Conservation (phyloP, 1,140 invertebrate species). For the Cydia splendana region DNA sequence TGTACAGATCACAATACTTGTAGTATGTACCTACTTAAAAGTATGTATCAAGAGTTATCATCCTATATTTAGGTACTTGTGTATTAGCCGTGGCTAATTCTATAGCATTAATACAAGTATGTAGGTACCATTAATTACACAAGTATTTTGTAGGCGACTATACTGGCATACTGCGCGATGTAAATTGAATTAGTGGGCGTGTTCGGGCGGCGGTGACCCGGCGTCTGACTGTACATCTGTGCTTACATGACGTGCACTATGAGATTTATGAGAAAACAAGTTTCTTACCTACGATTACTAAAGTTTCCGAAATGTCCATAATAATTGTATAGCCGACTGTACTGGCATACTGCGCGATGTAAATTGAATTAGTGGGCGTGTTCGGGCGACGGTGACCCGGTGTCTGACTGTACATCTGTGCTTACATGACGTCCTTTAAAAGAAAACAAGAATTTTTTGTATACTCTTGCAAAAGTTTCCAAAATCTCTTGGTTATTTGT, state of each 20-base stretch:
- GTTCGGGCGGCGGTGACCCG: slow-evolving; percentile 48
- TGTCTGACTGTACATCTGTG: slow-evolving; percentile 40
- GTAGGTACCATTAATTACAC: no score
- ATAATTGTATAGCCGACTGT: slow-evolving; percentile 40
- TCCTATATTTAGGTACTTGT: no score
- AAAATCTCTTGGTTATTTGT: no score
- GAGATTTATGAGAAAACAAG: not conserved
- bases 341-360: slow-evolving; percentile 53
- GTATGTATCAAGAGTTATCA: no score
- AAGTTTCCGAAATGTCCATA: no score
- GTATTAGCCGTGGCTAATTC: no score
- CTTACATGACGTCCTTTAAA: not conserved
- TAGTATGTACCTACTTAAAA: no score
- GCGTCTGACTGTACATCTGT: slow-evolving; percentile 41
- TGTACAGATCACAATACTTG: no score
- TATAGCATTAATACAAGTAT: no score
- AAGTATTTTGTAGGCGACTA: slow-evolving; percentile 36
- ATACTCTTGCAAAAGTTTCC: no score
- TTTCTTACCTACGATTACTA: no score
- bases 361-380: slow-evolving; percentile 75
- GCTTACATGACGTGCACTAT: not conserved
- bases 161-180: slow-evolving; percentile 53
- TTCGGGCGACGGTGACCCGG: slow-evolving; percentile 46
- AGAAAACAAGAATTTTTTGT: no score
- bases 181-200: slow-evolving; percentile 76